A percentile compares a stretch with the other conserved stretches of the same genome.
phyloP scores from a whole-genome alignment of 2,888 invertebrate species.

The Nymphalis polychloros region DNA sequence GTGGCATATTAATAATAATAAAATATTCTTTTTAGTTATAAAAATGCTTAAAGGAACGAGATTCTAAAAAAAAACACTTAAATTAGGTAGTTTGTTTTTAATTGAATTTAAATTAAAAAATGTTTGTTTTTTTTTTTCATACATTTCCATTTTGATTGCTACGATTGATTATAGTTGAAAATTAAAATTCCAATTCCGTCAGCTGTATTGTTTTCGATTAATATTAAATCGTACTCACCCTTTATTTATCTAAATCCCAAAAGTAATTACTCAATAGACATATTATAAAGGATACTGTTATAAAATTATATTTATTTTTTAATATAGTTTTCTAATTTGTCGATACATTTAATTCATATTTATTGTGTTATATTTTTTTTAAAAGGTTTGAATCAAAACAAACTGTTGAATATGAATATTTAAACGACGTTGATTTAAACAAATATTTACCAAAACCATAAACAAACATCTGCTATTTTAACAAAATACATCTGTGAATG shows the following conservation, averaged over 20 bases:
- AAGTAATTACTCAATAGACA: too few relatives aligned
- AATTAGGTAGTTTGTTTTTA: background rate
- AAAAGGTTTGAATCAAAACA: too few relatives aligned
- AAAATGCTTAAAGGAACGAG: too few relatives aligned
- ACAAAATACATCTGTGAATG: conserved; percentile 25
- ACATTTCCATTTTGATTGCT: background rate
- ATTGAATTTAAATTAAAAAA: background rate
- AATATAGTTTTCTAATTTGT: too few relatives aligned
- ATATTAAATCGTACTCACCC: background rate
- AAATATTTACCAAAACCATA: conserved; percentile 10
- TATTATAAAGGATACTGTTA: too few relatives aligned
- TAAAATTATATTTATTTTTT: too few relatives aligned
- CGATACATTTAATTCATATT: too few relatives aligned
- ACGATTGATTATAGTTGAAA: background rate
- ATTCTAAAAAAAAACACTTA: too few relatives aligned
- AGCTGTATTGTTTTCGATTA: conserved; percentile 1
- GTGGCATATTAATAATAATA: too few relatives aligned
- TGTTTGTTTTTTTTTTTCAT: background rate
- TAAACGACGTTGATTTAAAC: background rate
- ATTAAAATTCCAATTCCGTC: conserved; percentile 1
- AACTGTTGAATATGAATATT: background rate
- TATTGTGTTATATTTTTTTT: too few relatives aligned
- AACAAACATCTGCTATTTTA: conserved; percentile 11
- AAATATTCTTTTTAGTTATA: too few relatives aligned
- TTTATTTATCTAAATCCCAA: too few relatives aligned